phyloP scores from a whole-genome alignment of 2,113 vertebrate species.

The Vimba vimba region DNA sequence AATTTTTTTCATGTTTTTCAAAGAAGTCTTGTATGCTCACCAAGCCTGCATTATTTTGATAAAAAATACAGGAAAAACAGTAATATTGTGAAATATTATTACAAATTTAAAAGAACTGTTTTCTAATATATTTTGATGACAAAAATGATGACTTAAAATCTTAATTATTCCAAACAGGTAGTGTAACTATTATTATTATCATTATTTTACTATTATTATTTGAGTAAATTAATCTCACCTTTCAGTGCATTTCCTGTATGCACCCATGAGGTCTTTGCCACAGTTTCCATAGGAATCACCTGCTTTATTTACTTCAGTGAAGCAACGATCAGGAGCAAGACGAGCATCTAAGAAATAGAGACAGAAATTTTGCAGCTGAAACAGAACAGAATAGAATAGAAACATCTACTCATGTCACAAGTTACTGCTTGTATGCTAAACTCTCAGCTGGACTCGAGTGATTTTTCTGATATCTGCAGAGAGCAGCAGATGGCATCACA shows the following conservation, averaged over 20 bases:
- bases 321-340: constrained; percentile 88
- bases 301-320: constrained; percentile 87
- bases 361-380: background rate
- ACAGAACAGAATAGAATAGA: background rate
- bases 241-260: constrained; percentile 84
- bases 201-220: too few species aligned
- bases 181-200: too few species aligned
- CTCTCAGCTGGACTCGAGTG: background rate
- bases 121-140: too few species aligned
- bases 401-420: background rate
- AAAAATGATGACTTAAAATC: too few species aligned
- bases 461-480: background rate
- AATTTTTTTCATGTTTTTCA: background rate
- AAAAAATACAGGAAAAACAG: background rate
- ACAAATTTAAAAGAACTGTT: background rate
- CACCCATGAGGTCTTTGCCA: constrained; percentile 87
- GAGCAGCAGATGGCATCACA: background rate
- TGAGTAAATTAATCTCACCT: constrained; percentile 72
- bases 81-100: background rate
- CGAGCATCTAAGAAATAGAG: constrained; percentile 76
- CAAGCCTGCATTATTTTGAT: background rate
- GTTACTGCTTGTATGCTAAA: background rate
- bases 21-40: background rate
- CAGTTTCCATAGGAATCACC: constrained; percentile 95
- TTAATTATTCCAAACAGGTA: too few species aligned